Evolutionary conservation across 2,797 vertebrate genomes (phyloP), one percentile per base, ranked within the genome.

Genomic region (Galago senegalensis): DNA sequence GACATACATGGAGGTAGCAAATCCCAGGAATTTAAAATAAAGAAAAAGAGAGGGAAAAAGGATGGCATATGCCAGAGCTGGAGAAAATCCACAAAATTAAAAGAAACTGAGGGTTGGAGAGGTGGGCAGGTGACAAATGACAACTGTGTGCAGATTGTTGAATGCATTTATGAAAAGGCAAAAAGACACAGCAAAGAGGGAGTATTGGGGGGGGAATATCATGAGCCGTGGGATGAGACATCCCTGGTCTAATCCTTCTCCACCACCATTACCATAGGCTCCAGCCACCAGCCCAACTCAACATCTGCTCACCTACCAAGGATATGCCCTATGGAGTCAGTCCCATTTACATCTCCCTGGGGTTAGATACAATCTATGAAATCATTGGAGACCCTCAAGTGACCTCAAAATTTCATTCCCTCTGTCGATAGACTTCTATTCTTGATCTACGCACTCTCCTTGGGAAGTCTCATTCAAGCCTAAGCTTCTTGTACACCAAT

Each of bases 251-350:
- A 31, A 4, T 69, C 27, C 61, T 79, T n/a, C 12, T 61, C 63
- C 40, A 61, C 53, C 21, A 53, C 12, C 3, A 12, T 14, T 21
- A 40, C 4, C 5, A 31, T 0, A 0, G 3, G 25, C 13, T 9
- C 34, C 72, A 43, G 85, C 40, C 76, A 34, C 60, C 72, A 90
- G 9, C 9, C 37, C 53, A 70, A 29, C n/a, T 92, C 61, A 20
- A 7, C 37, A 67, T 53, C n/a, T 46, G 21, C 37, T 82, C 87
- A 70, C 18, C 63, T 40, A 63, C 43, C 6, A n/a, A 79, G 63
- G 43, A 40, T 40, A 20, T 27, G 1, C 3, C 37, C 18, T 58
- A 3, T 72, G 23, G 7, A 67, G 14, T 46, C 56, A 4, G 40
- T 37, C 61, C 23, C 61, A 65, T 87, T 65, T 67, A 21, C 40